Conservation (phyloP, 2,888 invertebrate species). For the Boloria euphrosyne region DNA sequence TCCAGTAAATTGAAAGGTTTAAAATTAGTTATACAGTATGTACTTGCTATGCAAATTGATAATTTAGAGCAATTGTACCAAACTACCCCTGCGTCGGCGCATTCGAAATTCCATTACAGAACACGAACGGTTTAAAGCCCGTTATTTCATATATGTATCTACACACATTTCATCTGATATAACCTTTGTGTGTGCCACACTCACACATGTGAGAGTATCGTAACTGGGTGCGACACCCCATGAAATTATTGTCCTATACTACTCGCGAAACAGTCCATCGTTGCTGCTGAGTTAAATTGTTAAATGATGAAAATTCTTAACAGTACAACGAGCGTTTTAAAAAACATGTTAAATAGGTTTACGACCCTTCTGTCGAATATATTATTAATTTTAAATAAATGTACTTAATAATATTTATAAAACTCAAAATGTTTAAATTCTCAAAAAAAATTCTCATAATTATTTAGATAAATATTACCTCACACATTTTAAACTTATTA, state of each 20-base stretch:
- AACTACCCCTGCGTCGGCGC: constrained; percentile 47
- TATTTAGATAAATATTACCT: no score
- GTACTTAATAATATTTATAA: no score
- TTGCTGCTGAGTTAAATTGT: constrained; percentile 24
- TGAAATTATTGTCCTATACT: constrained; percentile 56
- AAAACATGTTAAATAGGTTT: no score
- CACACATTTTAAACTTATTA: no score
- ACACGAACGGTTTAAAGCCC: constrained; percentile 57
- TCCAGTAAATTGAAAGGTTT: not conserved
- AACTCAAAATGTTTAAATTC: no score
- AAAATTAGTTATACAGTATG: not conserved
- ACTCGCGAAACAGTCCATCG: constrained; percentile 39
- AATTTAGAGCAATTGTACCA: constrained; percentile 27
- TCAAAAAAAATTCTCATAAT: no score
- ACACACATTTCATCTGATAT: constrained; percentile 44
- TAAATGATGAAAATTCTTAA: not conserved
- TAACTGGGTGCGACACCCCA: constrained; percentile 66
- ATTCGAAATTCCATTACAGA: constrained; percentile 53
- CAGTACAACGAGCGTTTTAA: not conserved
- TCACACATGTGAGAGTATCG: constrained; percentile 46
- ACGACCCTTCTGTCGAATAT: no score
- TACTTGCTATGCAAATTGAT: constrained; percentile 14
- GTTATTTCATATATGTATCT: constrained; percentile 45
- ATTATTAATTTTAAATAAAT: no score
- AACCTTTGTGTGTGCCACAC: constrained; percentile 47